These are phyloP conservation scores for Hycleus cichorii DNA, from an alignment of 1,140 invertebrate species.

Conservation along the genomic window DNA sequence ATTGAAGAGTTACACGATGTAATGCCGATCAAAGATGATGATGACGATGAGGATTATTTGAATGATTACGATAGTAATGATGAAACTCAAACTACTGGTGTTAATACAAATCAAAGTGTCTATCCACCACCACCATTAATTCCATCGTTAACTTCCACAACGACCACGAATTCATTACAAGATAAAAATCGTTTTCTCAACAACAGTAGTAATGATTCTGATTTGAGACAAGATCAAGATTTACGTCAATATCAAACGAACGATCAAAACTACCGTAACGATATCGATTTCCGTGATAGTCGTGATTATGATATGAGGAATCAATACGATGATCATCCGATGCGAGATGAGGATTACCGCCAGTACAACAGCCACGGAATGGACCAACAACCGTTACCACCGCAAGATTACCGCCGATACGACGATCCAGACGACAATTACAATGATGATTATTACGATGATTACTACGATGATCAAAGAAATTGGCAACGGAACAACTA, in stretches of 20 bases:
- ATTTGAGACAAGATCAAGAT: not conserved
- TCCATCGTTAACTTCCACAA: not conserved
- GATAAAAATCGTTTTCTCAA: not conserved
- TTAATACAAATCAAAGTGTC: constrained; percentile 2
- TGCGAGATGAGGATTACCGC: not conserved
- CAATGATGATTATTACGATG: constrained; percentile 14
- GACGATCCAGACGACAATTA: constrained; percentile 11
- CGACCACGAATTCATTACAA: not conserved
- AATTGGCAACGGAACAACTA: constrained; percentile 18
- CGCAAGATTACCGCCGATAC: constrained; percentile 13
- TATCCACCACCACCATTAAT: not conserved
- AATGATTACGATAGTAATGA: constrained; percentile 39
- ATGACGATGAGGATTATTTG: constrained; percentile 50
- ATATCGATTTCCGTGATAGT: constrained; percentile 14
- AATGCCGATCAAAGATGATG: constrained; percentile 54
- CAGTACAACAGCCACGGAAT: not conserved
- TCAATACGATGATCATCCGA: not conserved
- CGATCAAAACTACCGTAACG: not conserved
- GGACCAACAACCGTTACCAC: constrained; percentile 5
- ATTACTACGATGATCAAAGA: constrained; percentile 21
- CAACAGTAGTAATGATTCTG: not conserved
- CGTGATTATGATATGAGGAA: constrained; percentile 30
- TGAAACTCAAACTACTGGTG: constrained; percentile 17
- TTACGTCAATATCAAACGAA: not conserved
- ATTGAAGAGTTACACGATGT: constrained; percentile 70